Base-by-base conservation (phyloP, 2,113 vertebrate species). In the Paraplagusia blochii region DNA sequence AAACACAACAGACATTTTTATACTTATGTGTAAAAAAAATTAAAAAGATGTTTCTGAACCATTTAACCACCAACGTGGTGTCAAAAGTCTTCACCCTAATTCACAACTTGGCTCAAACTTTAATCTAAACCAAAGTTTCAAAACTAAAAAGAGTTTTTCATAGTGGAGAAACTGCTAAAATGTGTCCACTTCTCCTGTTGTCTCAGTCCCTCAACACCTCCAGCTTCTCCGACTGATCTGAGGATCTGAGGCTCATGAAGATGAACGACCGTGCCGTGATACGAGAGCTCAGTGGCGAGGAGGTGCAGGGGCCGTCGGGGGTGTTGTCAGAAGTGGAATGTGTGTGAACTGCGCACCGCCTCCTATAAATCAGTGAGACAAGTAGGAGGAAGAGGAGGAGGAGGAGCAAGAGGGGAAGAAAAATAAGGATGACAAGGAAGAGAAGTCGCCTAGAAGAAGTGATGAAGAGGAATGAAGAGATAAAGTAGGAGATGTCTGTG, bases 271-370 rank as follows among this genome's bases (percentile, higher is more conserved):
- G 1, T 62, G 72, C 63, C 44, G 50, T 76, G 81, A 84, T 81
- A 87, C 76, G 75, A 82, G 80, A 69, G 77, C 70, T 66, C 70
- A 69, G 74, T 80, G 77, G 75, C 70, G 58, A 69, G 67, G 22
- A 46, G 44, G 16, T 19, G 16, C 3, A 29, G 22, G 39, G 53
- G 48, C 64, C 3, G 19, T 44, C 58, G 44, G 57, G 40, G 63
- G 39, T 45, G 40, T 56, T 53, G 72, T 76, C 80, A 77, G 60
- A 64, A 75, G 74, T 79, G 84, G 87, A 87, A 88, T 88, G 87
- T 78, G 85, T 87, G 80, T 87, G 84, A 88, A 88, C 82, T 81
- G 69, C 80, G 80, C 77, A 77, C 82, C 40, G 78, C 76, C 76
- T 73, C 69, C 42, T 57, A 88, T 87, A 87, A 88, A 86, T 88